These are phyloP conservation scores for Eleutherodactylus coqui DNA, from an alignment of 2,797 vertebrate species.

Conservation along the genomic window DNA sequence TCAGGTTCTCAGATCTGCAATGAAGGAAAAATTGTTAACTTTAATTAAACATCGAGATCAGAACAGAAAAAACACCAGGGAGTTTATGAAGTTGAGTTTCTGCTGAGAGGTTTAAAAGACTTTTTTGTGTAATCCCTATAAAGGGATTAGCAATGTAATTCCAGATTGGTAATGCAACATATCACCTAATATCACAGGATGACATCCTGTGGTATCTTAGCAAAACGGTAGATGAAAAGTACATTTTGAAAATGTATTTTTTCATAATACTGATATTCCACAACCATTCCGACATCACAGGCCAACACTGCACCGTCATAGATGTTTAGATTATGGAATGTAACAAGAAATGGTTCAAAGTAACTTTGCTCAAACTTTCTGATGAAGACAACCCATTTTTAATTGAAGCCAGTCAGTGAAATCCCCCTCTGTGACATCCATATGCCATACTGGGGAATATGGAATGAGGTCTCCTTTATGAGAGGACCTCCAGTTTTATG, in stretches of 20 bases:
- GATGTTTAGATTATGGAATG: no score
- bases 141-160: constrained; percentile 54
- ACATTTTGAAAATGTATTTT: not conserved
- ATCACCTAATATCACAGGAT: constrained; percentile 36
- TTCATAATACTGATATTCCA: no score
- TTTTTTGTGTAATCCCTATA: constrained; percentile 43
- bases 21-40: constrained; percentile 48
- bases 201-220: constrained; percentile 7
- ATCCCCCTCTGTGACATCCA: not conserved
- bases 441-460: not conserved
- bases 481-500: not conserved
- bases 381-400: no score
- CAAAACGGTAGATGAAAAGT: constrained; percentile 1
- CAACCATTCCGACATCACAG: not conserved
- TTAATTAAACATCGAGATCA: constrained; percentile 56
- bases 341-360: no score
- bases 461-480: not conserved
- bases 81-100: constrained; percentile 57
- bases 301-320: no score
- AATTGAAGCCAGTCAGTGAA: no score
- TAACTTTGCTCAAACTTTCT: no score
- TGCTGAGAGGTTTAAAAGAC: constrained; percentile 36
- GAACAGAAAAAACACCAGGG: constrained; percentile 48
- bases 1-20: constrained; percentile 44
- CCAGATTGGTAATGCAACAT: constrained; percentile 54